These are phyloP conservation scores for Gyrodactylus salaris DNA, from an alignment of 1,140 invertebrate genomes.

Conservation along the genomic window DNA sequence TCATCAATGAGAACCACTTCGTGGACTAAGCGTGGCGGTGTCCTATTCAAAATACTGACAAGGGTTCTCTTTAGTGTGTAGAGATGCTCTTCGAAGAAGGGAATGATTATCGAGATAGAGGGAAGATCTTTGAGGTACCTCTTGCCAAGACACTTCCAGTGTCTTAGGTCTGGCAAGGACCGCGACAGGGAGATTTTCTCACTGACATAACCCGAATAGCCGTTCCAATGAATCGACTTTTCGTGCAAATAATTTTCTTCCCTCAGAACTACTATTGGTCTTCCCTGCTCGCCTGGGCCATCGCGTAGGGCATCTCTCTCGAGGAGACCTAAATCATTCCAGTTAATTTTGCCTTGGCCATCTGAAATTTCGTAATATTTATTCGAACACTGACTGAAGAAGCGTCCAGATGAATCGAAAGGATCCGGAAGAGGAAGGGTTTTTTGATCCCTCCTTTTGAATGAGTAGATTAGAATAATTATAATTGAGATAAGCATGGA, in stretches of 20 bases:
- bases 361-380: background rate
- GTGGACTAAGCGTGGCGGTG: constrained; percentile 35
- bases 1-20: constrained; percentile 80
- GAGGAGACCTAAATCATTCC: background rate
- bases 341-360: background rate
- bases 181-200: constrained; percentile 40
- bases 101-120: constrained; percentile 48
- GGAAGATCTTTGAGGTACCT: constrained; percentile 25
- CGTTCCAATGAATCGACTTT: constrained; percentile 14
- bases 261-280: background rate
- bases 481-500: too few relatives aligned
- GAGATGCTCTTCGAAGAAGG: constrained; percentile 78
- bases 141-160: constrained; percentile 17
- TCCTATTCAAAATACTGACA: constrained; percentile 47
- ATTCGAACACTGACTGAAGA: background rate
- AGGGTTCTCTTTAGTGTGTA: constrained; percentile 52
- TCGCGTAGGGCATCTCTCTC: background rate
- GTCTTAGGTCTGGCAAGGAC: constrained; percentile 38
- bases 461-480: too few relatives aligned
- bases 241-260: background rate
- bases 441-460: too few relatives aligned
- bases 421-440: background rate
- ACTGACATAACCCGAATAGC: constrained; percentile 41
- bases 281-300: background rate
- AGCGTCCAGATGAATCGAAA: background rate